Evolutionary conservation across 2,888 invertebrate species (phyloP), one percentile per base, ranked within the genome.

Genomic region (Xanthia togata): DNA sequence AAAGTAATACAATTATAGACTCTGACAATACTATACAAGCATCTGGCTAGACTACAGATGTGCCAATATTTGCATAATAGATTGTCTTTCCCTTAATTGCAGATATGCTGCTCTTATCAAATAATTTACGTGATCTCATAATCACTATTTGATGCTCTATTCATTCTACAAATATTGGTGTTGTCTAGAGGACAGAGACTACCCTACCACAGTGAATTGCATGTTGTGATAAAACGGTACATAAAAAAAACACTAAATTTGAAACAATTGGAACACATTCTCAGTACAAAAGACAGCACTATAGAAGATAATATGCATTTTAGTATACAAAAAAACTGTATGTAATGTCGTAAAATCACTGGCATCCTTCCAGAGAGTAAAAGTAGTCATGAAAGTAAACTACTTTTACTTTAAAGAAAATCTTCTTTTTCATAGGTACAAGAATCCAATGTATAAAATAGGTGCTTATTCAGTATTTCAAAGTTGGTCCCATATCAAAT

Each of bases 101-200:
- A 73, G 14, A 23, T 53, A 57, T 14, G 23, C 0, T 20, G 5
- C 20, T 35, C 71, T 73, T 81, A 82, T 82, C 69, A 85, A 72
- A 63, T 76, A 53, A 82, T 69, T 38, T 20, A 65, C 35, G 60
- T 23, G 26, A 76, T 75, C 70, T 69, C 55, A 55, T 73, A 72
- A 70, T 81, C 70, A 64, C n/a, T 67, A 59, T 60, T 65, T 64
- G 12, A 4, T 26, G 23, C 26, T 64, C 50, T 44, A 73, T 69
- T 84, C 55, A 69, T 26, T 70, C 26, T 31, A 44, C 68, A 70
- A 82, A 82, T 69, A 85, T 76, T 63, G 23, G 55, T 23, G 38
- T 50, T 59, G 73, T 83, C 73, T 86, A 70, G 60, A 86, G 57
- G 67, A 73, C 47, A 57, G n/a, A 8, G 41, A 69, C 9, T 26